These are phyloP conservation scores for Galago senegalensis DNA, from an alignment of 2,797 vertebrate genomes.

Conservation along the genomic window DNA sequence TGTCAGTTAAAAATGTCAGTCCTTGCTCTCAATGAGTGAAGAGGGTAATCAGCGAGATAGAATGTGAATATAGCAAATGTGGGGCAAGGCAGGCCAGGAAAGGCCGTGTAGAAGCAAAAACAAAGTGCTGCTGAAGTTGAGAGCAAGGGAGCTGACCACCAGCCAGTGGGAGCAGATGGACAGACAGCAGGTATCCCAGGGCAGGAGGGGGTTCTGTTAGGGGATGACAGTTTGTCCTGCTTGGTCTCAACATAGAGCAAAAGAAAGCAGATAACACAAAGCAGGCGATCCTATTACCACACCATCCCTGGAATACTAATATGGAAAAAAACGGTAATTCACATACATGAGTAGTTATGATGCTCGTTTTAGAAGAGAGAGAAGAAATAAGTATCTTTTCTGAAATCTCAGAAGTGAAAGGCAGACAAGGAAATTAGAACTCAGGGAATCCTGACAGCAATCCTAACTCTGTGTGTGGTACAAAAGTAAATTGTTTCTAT, in stretches of 20 bases:
- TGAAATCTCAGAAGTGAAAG: neutral
- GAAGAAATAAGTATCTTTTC: neutral
- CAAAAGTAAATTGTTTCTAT: neutral
- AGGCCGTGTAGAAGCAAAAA: too few species aligned
- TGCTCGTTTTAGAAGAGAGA: neutral
- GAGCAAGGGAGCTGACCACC: too few species aligned
- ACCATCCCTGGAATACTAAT: neutral
- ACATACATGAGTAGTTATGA: too few species aligned
- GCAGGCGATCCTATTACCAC: neutral
- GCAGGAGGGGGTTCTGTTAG: neutral
- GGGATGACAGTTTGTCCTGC: too few species aligned
- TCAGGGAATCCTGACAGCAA: neutral
- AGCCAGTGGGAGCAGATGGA: neutral
- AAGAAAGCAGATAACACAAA: neutral
- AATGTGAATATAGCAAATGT: neutral
- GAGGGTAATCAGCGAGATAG: neutral
- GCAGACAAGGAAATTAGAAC: neutral
- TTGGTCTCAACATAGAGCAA: neutral
- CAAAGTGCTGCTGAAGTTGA: neutral
- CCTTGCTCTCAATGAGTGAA: neutral
- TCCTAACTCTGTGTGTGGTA: neutral
- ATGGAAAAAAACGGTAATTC: neutral
- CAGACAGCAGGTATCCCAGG: neutral
- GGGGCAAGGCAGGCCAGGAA: accelerated
- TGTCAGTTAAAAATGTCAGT: neutral